Conservation (phyloP, 2,113 vertebrate species). For the Candoia aspera region DNA sequence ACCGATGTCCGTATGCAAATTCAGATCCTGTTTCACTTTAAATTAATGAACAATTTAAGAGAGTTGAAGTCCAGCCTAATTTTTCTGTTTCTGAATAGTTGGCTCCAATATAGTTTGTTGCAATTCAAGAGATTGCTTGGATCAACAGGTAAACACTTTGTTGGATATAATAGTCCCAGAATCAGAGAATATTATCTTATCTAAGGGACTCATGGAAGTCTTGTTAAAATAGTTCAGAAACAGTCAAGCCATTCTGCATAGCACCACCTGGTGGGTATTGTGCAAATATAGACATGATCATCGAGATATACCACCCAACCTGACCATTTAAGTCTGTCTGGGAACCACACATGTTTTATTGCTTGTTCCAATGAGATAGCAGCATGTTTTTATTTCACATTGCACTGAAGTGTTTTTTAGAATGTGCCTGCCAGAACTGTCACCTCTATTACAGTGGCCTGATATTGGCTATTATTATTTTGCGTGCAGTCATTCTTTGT, state of each 20-base stretch:
- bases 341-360: background rate
- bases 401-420: slow-evolving; percentile 6
- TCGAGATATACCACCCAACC: background rate
- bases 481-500: background rate
- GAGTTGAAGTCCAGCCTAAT: background rate
- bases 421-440: background rate
- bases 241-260: background rate
- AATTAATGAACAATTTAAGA: background rate
- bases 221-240: background rate
- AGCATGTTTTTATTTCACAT: background rate
- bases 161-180: background rate
- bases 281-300: no score
- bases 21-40: background rate
- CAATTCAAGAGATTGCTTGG: background rate
- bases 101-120: background rate
- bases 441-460: background rate
- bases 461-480: background rate
- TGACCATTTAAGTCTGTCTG: background rate
- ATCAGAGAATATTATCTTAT: background rate
- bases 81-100: background rate
- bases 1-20: background rate
- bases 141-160: background rate
- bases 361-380: background rate
- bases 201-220: background rate
- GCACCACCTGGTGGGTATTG: slow-evolving; percentile 10